Evolutionary conservation across 1,140 invertebrate species (phyloP).

Genomic region (Hestina assimilis): DNA sequence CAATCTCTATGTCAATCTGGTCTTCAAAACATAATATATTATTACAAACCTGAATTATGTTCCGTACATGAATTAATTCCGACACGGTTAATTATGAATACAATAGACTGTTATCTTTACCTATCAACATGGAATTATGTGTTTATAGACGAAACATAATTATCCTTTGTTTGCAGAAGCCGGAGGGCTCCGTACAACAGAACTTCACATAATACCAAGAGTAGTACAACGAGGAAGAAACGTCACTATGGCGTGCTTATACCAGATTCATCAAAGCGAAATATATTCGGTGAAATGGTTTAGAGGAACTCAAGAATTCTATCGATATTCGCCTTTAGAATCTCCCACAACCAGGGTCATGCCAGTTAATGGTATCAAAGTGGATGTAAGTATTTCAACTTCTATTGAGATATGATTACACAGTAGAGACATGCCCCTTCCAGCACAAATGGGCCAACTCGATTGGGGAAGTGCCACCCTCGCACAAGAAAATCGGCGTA

Average conservation of each 20-base stretch:
- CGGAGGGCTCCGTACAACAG: slow-evolving; percentile 63
- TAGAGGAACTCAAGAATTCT: slow-evolving; percentile 88
- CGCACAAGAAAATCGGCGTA: too few relatives aligned
- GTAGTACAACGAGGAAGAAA: slow-evolving; percentile 70
- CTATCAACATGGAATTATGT: background rate
- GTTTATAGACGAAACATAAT: background rate
- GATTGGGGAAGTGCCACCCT: too few relatives aligned
- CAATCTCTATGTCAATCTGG: too few relatives aligned
- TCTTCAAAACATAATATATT: background rate
- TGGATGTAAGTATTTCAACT: slow-evolving; percentile 53
- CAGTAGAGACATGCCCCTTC: too few relatives aligned
- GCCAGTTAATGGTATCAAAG: slow-evolving; percentile 63
- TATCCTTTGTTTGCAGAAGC: slow-evolving; percentile 54
- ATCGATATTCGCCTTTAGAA: slow-evolving; percentile 84
- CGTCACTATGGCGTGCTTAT: slow-evolving; percentile 72
- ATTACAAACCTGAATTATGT: background rate
- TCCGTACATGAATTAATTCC: background rate
- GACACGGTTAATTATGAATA: background rate
- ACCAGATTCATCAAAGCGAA: slow-evolving; percentile 75
- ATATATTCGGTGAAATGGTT: slow-evolving; percentile 91
- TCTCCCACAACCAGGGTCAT: slow-evolving; percentile 54
- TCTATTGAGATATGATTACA: too few relatives aligned
- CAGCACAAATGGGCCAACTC: too few relatives aligned
- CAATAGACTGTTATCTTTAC: background rate
- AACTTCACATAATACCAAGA: slow-evolving; percentile 61